Evolutionary conservation across 2,113 vertebrate species (phyloP), one percentile per base, ranked within the genome.

Genomic region (Entosphenus tridentatus): DNA sequence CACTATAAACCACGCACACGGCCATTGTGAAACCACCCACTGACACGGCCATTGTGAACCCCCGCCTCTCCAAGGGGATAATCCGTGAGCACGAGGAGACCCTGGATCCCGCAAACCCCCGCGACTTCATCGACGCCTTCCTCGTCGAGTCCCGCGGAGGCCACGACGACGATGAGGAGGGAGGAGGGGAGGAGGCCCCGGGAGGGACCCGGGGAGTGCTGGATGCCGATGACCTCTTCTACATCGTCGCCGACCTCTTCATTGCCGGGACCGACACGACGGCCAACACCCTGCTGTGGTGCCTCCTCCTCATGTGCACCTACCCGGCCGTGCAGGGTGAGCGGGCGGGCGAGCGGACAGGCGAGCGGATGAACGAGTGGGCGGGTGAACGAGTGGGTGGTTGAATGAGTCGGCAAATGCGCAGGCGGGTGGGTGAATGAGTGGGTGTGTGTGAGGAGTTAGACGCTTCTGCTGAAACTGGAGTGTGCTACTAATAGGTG

Each of bases 241-340:
- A 88, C 72, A 87, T 95, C 71, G 86, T 98, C 10, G 84, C 83
- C 9, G 93, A 98, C 74, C 86, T 98, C 57, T 96, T 98, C 74
- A 81, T 98, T 0, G 93, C 93, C 2, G 93, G 93, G 67, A 96
- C 91, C 1, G 93, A 98, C 73, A 98, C 93, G 2, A 98, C 89
- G 11, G 83, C 89, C 8, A 96, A 96, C 73, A 88, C 89, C 0
- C 12, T 96, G n/a, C 78, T 96, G 56, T 98, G 93, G 93, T 82
- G 84, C 74, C 76, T 98, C 68, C 82, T 98, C n/a, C 95, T 92
- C 71, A 86, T 96, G 88, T 80, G 80, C 11, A 73, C 85, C 70
- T 74, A 89, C 69, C 87, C 85, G 1, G 79, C 84, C 39, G 69
- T 87, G 18, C 91, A 98, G 87, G 86, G 93, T 96, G 81, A 75